These are phyloP conservation scores for Heterodera schachtii DNA, from an alignment of 1,140 invertebrate genomes.

Conservation along the genomic window DNA sequence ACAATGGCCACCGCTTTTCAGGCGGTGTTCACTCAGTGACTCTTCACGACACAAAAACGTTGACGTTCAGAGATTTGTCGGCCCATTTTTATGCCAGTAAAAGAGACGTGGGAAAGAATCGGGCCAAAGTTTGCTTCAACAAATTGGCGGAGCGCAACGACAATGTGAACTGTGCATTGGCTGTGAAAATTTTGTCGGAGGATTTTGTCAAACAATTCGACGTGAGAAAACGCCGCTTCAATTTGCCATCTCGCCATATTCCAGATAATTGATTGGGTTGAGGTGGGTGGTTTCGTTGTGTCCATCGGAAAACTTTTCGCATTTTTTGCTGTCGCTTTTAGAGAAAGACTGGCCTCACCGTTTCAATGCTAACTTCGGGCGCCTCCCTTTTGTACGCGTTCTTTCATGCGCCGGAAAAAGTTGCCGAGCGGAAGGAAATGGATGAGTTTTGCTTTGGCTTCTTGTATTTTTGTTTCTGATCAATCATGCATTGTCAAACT, in stretches of 20 bases:
- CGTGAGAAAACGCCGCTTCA: slow-evolving; percentile 61
- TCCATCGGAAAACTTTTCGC: no score
- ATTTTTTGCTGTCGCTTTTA: no score
- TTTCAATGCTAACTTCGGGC: slow-evolving; percentile 96
- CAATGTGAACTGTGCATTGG: slow-evolving; percentile 80
- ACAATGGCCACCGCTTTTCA: no score
- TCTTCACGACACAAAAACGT: slow-evolving; percentile 77
- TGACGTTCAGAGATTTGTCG: slow-evolving; percentile 68
- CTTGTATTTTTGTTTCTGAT: no score
- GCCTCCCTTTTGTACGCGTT: slow-evolving; percentile 98
- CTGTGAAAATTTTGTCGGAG: slow-evolving; percentile 77
- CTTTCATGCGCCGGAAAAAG: slow-evolving; percentile 93
- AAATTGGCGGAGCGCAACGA: slow-evolving; percentile 86
- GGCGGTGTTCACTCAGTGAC: slow-evolving; percentile 94
- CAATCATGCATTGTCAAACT: slow-evolving; percentile 14
- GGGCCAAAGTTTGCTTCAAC: slow-evolving; percentile 79
- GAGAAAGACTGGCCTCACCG: slow-evolving; percentile 76
- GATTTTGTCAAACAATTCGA: slow-evolving; percentile 80
- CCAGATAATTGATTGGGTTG: no score
- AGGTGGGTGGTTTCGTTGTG: no score
- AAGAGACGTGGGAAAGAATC: slow-evolving; percentile 81
- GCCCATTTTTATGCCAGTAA: slow-evolving; percentile 86
- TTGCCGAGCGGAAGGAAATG: slow-evolving; percentile 81
- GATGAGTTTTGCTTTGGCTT: slow-evolving; percentile 66
- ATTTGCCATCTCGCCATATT: neutral